phyloP scores from a whole-genome alignment of 37 sponge, comb jelly and placozoan genomes.

The Haliclona indistincta region DNA sequence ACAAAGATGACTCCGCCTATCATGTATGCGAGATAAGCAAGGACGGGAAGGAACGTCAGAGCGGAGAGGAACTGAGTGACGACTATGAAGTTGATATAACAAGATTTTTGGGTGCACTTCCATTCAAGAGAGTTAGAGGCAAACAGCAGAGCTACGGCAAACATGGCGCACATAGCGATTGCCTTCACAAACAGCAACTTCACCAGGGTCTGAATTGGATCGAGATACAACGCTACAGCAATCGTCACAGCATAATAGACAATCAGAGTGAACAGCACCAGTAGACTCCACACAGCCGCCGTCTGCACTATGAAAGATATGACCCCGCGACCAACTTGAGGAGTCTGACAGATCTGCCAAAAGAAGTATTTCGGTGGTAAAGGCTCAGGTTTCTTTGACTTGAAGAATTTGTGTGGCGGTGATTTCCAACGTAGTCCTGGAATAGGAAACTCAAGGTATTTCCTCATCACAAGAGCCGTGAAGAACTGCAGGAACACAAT shows the following conservation, averaged over 20 bases:
- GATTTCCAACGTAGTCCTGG: slow-evolving; percentile 14
- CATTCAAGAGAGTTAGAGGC: slow-evolving; percentile 3
- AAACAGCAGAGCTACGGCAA: slow-evolving; percentile 39
- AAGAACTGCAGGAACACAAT: slow-evolving; percentile 35
- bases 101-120: background rate
- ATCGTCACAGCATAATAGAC: slow-evolving; percentile 32
- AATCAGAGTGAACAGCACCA: slow-evolving; percentile 35
- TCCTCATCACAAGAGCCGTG: slow-evolving; percentile 33
- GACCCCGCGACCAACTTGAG: background rate
- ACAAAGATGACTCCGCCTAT: slow-evolving; percentile 47
- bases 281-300: slow-evolving; percentile 37
- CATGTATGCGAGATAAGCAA: slow-evolving; percentile 37
- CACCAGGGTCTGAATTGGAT: slow-evolving; percentile 26
- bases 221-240: slow-evolving; percentile 43
- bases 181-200: slow-evolving; percentile 51
- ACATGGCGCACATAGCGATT: slow-evolving; percentile 24
- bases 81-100: slow-evolving; percentile 1
- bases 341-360: background rate
- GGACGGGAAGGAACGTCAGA: slow-evolving; percentile 22
- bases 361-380: background rate
- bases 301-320: slow-evolving; percentile 21
- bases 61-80: background rate
- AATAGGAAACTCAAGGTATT: slow-evolving; percentile 45
- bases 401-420: background rate
- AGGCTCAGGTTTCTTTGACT: too few species aligned